Percentiles rank a stretch among this genome's conserved stretches.
These are phyloP conservation scores for Ectemnius continuus DNA, from an alignment of 2,888 invertebrate species.

Conservation along the genomic window DNA sequence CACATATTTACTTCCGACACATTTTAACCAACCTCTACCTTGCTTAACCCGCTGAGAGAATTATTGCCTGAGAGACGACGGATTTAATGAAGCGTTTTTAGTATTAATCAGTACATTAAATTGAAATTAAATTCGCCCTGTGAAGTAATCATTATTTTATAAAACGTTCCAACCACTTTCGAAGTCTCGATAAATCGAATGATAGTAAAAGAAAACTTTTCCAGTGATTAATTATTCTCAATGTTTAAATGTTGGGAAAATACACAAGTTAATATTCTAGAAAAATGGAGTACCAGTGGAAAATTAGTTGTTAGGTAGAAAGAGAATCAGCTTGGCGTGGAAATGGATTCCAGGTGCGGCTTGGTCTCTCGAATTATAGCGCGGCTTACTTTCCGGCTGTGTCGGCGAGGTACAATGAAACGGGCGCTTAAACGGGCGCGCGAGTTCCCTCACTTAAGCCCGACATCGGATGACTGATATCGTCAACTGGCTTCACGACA, in stretches of 20 bases:
- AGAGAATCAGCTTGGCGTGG: background rate
- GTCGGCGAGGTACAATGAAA: background rate
- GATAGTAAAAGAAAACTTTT: no score
- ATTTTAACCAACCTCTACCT: no score
- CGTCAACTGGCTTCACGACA: constrained; percentile 39
- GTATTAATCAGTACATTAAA: no score
- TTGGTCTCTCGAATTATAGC: background rate
- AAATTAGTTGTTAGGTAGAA: background rate
- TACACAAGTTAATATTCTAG: background rate
- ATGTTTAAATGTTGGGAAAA: background rate
- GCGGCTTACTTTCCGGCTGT: constrained; percentile 19
- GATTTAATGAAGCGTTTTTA: no score
- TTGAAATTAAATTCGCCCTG: no score
- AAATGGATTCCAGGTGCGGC: background rate
- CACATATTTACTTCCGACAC: no score
- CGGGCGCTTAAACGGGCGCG: constrained; percentile 5
- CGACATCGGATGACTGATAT: constrained; percentile 40
- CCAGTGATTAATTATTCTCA: no score
- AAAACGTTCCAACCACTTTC: no score
- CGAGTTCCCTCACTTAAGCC: constrained; percentile 47
- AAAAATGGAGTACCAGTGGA: background rate
- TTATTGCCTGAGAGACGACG: no score
- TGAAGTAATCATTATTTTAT: no score
- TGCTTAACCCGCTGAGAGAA: no score
- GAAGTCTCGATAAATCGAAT: no score